Evolutionary conservation across 2,888 invertebrate species (phyloP), one percentile per base, ranked within the genome.

Genomic region (Cheilosia soror): DNA sequence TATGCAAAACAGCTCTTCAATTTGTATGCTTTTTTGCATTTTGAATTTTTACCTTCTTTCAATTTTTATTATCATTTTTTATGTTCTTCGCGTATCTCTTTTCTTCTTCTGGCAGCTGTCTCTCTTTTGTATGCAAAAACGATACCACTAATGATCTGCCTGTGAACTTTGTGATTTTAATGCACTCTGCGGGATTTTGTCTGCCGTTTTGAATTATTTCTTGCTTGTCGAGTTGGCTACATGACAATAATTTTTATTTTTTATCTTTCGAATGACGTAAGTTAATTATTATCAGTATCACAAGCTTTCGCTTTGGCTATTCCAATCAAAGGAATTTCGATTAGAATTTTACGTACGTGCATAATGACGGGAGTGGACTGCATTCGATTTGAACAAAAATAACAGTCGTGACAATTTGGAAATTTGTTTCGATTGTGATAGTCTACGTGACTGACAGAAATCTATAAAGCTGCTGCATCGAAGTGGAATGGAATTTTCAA

Each of bases 11-110:
- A 85, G 85, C 66, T 81, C 81, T 72, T 58, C 72, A 85, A 85
- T 81, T 81, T 85, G 81, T 85, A 85, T 85, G 85, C 76, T 81
- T 81, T 80, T 85, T 77, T 81, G 81, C 72, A 81, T 85, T 85
- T 77, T 72, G 81, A 72, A 72, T 77, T 77, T 77, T 72, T 84
- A 68, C 65, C 72, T 85, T 81, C 71, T 72, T 72, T 81, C 81
- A 71, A 85, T 81, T 76, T 84, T 76, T 85, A 85, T 80, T 84
- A 84, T 84, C 84, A 73, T 84, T 79, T 79, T 84, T 75, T 79
- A 53, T 75, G 73, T 53, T 79, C 58, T 66, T 71, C 31, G 29
- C 37, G 42, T 31, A 44, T 73, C 51, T 69, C 55, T 57, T 44
- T 72, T 73, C 15, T 13, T 44, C n/a, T 49, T n/a, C 47, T 40